Evolutionary conservation across 2,113 vertebrate genomes (phyloP), one percentile per base, ranked within the genome.

Genomic region (Semnopithecus entellus): DNA sequence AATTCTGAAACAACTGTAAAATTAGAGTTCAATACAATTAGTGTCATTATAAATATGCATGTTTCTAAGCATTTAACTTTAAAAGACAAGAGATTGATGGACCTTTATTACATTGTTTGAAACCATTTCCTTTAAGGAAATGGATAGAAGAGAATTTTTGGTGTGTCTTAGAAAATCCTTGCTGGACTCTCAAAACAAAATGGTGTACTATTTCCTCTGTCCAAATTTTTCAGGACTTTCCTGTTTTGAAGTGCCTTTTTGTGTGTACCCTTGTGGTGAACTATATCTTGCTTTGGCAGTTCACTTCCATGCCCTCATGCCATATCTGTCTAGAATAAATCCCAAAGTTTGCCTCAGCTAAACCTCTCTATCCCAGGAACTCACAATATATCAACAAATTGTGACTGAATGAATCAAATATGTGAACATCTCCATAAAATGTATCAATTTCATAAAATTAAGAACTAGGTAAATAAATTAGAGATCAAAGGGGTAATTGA

Each of bases 11-110:
- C n/a, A 91, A 61, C 55, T 5, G 18, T 90, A 72, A 90, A 83
- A 96, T 87, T 40, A 95, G 4, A 90, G n/a, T 84, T 96, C 76
- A 68, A 8, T 82, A 40, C 32, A 84, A 92, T 97, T 92, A 96
- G 64, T 94, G 57, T 66, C 95, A 78, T 84, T 88, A 43, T 90
- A 70, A 78, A 75, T 90, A 92, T 20, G 27, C 9, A 57, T 22
- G 68, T 88, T 81, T 88, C 48, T 85, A 81, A 84, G 35, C 8
- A 68, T 84, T 96, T 90, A 48, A 91, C 83, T 96, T 75, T 64
- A 78, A 94, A 88, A 81, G 40, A 17, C 17, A 89, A 76, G 57
- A 91, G 23, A 75, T 66, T 66, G 48, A 93, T 88, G 10, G 43
- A 52, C 4, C 40, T 78, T 68, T 70, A 88, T 80, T 81, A 13